Evolutionary conservation across 2,888 invertebrate genomes (phyloP).

Genomic region (Busseola fusca): DNA sequence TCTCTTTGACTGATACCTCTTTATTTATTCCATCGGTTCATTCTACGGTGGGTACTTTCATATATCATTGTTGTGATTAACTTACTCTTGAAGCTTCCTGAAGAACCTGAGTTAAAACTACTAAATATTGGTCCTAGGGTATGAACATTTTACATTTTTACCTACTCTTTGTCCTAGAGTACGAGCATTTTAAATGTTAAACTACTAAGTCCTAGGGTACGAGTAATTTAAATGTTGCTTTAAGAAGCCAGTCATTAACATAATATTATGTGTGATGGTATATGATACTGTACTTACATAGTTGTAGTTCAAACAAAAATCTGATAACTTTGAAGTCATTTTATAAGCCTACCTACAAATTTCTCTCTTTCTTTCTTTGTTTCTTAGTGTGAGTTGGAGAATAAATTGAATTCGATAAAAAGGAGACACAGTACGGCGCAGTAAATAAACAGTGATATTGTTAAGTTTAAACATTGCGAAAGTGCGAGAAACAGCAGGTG

Average conservation of each 20-base stretch:
- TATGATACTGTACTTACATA: background rate
- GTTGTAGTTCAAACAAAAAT: background rate
- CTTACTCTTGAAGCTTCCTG: background rate
- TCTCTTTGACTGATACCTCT: too few species aligned
- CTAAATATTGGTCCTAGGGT: too few species aligned
- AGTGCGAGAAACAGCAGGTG: slow-evolving; percentile 38
- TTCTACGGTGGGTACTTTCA: background rate
- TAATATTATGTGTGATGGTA: background rate
- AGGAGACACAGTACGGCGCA: background rate
- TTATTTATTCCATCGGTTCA: background rate
- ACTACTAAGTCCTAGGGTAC: background rate
- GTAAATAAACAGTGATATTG: slow-evolving; percentile 7
- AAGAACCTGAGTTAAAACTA: background rate
- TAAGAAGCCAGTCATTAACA: too few species aligned
- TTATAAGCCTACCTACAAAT: background rate
- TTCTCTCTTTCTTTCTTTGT: too few species aligned
- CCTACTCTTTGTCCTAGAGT: background rate
- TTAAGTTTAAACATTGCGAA: slow-evolving; percentile 34
- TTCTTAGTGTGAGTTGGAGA: background rate
- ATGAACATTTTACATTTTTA: background rate
- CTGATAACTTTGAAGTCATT: background rate
- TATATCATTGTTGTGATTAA: background rate
- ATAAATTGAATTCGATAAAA: slow-evolving; percentile 4
- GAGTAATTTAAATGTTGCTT: background rate
- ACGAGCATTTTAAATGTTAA: background rate